These are phyloP conservation scores for Drosophila insularis DNA, from an alignment of 1,140 invertebrate species.

Conservation along the genomic window DNA sequence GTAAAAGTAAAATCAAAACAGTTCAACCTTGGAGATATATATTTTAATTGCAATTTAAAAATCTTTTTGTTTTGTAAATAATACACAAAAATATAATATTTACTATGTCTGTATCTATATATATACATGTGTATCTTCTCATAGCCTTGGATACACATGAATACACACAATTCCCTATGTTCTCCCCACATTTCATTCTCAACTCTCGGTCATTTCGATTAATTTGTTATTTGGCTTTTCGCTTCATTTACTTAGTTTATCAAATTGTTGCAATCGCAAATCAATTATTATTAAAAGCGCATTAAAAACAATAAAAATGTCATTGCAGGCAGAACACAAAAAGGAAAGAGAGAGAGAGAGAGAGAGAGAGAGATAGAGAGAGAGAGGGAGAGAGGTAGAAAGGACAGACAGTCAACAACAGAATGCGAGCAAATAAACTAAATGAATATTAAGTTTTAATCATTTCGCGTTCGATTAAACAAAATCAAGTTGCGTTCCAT, in stretches of 20 bases:
- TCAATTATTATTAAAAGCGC: slow-evolving; percentile 77
- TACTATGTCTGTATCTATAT: no score
- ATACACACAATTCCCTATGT: background rate
- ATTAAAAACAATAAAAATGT: slow-evolving; percentile 77
- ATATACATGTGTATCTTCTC: no score
- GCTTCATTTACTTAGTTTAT: slow-evolving; percentile 58
- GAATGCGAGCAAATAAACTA: slow-evolving; percentile 32
- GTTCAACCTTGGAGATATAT: no score
- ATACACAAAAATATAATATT: no score
- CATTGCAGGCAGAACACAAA: slow-evolving; percentile 46
- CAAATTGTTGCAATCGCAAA: slow-evolving; percentile 68
- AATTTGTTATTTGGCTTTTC: slow-evolving; percentile 24
- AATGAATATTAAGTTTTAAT: slow-evolving; percentile 69
- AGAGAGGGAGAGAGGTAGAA: slow-evolving; percentile 7
- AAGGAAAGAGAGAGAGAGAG: background rate
- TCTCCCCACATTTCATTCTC: background rate
- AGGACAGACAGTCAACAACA: background rate
- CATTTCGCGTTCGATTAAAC: slow-evolving; percentile 61
- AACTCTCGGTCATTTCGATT: slow-evolving; percentile 23
- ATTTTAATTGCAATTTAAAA: no score
- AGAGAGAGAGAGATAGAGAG: slow-evolving; percentile 6
- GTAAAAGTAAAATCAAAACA: no score
- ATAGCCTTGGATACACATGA: background rate
- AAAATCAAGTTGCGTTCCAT: slow-evolving; percentile 47
- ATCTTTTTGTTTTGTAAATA: no score